These are phyloP conservation scores for Drosophila nikananu DNA, from an alignment of 1,140 invertebrate genomes.

Conservation along the genomic window DNA sequence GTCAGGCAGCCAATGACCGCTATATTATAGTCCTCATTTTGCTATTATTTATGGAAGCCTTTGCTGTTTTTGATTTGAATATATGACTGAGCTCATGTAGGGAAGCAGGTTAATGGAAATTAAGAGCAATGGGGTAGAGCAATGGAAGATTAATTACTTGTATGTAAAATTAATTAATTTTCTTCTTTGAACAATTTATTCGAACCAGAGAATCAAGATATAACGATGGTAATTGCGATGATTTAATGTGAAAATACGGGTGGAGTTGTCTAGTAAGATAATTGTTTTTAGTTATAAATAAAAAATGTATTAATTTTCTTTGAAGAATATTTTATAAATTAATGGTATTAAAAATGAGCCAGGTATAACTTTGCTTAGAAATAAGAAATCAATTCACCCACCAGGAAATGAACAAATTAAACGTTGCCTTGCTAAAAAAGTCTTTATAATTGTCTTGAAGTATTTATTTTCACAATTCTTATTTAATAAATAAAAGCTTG, in stretches of 20 bases:
- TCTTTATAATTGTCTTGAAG: not conserved
- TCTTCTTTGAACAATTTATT: too few species aligned
- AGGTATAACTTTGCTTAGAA: not conserved
- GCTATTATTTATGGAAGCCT: conserved; percentile 7
- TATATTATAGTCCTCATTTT: conserved; percentile 38
- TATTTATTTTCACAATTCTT: not conserved
- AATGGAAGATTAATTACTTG: not conserved
- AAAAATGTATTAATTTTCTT: not conserved
- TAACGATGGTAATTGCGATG: too few species aligned
- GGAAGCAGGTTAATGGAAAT: conserved; percentile 11
- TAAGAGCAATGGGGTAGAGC: not conserved
- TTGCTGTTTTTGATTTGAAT: not conserved
- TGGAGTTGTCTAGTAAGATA: too few species aligned
- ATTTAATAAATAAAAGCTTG: not conserved
- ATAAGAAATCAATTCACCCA: not conserved
- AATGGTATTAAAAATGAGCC: not conserved
- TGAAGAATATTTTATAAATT: not conserved
- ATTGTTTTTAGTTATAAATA: too few species aligned
- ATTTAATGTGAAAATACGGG: not conserved
- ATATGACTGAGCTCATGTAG: conserved; percentile 4
- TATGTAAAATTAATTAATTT: not conserved
- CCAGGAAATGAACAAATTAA: too few species aligned
- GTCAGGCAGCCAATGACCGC: conserved; percentile 42
- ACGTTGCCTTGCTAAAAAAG: too few species aligned
- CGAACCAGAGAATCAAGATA: too few species aligned